These are phyloP conservation scores for Piaya cayana DNA, from an alignment of 2,113 vertebrate genomes.

Conservation along the genomic window DNA sequence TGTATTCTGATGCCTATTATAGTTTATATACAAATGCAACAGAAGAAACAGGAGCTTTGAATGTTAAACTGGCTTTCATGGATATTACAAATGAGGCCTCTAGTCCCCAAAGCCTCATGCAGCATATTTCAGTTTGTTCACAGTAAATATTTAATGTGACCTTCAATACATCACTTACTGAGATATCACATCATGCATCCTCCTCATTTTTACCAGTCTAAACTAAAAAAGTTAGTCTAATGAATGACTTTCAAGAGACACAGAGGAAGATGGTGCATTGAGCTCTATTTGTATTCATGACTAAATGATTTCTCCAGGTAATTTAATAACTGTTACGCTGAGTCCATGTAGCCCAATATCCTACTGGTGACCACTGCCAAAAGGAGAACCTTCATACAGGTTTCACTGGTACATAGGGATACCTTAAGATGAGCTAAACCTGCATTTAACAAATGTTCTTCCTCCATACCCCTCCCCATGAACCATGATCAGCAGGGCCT, in stretches of 20 bases:
- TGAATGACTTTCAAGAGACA: not conserved
- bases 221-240: not conserved
- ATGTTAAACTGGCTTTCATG: not conserved
- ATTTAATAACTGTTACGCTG: not conserved
- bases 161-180: not conserved
- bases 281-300: not conserved
- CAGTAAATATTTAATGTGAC: not conserved
- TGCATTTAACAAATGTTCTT: not conserved
- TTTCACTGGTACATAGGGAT: not conserved
- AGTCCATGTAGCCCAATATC: too few species aligned
- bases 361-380: not conserved
- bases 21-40: not conserved
- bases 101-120: not conserved
- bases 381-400: not conserved
- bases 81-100: not conserved
- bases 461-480: fast-evolving
- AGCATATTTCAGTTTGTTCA: not conserved
- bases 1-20: not conserved
- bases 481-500: fast-evolving
- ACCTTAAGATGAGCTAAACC: not conserved
- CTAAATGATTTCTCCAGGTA: not conserved
- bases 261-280: not conserved
- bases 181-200: not conserved
- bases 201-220: not conserved
- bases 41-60: not conserved